Evolutionary conservation across 2,797 vertebrate species (phyloP), one percentile per base, ranked within the genome.

Genomic region (Cynodonichthys magdalenae): DNA sequence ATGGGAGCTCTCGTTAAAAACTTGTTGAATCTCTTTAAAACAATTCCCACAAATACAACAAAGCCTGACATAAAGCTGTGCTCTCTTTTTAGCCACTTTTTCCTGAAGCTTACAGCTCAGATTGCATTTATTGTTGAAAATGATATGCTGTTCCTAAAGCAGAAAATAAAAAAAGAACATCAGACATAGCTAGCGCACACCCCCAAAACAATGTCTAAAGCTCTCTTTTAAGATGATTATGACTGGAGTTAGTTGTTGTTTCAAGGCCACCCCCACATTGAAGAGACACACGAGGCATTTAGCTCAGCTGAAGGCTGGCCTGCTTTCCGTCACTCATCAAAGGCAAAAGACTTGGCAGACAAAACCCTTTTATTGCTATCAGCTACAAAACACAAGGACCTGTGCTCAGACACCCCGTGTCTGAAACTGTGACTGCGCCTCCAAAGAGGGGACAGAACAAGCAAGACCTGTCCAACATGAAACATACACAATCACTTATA

Each of bases 321-420:
- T 90, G 89, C 58, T 79, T 81, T 81, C 65, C 69, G n/a, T 91
- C 88, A 89, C 56, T 89, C 90, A 87, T 85, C 88, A 87, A 81
- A 85, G 80, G 65, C 75, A 86, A 76, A 46, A 74, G 69, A 81
- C 77, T 80, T 89, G 80, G 79, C 86, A 77, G 74, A 54, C 63
- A 15, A 60, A 69, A 67, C 44, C 49, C 46, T 72, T 77, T 48
- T 63, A 57, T 53, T 39, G 6, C 70, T 87, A 87, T 89, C 89
- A 79, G 78, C 74, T 7, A 52, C 55, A 74, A 58, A 78, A 79
- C 72, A 84, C 73, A 73, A 80, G 82, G 51, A 72, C 59, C 68
- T 34, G 58, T 57, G 66, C 66, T 72, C 20, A 5, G 60, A 69
- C 61, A 63, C 39, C 34, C n/a, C 14, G 29, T 58, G 63, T 60